Evolutionary conservation across 2,888 invertebrate species (phyloP), one percentile per base, ranked within the genome.

Genomic region (Suillia variegata): DNA sequence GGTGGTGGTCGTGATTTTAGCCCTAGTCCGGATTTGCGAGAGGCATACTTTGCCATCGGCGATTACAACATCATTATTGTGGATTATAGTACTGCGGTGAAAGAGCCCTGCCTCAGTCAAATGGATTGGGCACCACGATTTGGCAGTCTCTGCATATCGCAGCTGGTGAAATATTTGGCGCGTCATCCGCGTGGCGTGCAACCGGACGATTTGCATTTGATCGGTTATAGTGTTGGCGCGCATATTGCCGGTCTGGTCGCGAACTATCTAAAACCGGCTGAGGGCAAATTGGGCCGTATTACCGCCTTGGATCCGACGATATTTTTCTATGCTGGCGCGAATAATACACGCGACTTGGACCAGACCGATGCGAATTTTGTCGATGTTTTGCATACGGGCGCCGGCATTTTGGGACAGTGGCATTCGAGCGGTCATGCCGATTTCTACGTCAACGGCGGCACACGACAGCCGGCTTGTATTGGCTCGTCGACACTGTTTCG

Each of bases 271-370:
- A 78, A 74, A 53, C 80, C 82, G 0, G 83, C 85, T 48, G 86
- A 88, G 70, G 92, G 92, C 38, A 93, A 92, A 81, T 83, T 94
- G 54, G 93, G 93, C 21, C 85, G 93, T 70, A 94, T 94, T 54
- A 93, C 93, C 65, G 93, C 92, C 85, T 81, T 94, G 63, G 93
- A 94, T 80, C 93, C 93, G 15, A 93, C 93, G 0, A 93, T 94
- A 70, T 86, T 92, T 20, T 93, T 93, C 81, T 93, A 93, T 82
- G 91, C 91, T 85, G 92, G 91, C 33, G 87, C 87, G 59, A 94
- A 94, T 74, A 86, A 89, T 17, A 92, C 93, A 1, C 85, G 88
- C 17, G 93, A 93, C 75, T 81, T 94, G 77, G 93, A 93, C 81
- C 85, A 88, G 54, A 86, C 88, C 0, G 93, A 94, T 73, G 93